phyloP scores from a whole-genome alignment of 2,888 invertebrate genomes.

The Thelaira solivaga region DNA sequence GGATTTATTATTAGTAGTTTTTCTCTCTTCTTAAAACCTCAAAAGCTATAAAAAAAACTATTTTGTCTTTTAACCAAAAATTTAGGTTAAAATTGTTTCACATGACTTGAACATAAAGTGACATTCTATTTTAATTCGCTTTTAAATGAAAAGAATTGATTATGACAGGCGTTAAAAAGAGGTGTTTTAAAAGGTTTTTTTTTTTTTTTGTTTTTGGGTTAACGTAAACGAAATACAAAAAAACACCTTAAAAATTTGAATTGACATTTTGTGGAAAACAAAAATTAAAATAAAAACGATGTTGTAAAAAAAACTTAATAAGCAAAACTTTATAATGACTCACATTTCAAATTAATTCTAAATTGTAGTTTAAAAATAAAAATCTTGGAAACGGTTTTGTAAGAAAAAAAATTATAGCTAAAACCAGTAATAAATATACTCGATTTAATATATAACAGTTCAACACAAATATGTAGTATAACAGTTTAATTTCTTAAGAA shows the following conservation, averaged over 20 bases:
- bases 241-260: not conserved
- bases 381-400: too few relatives aligned
- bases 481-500: too few relatives aligned
- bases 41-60: not conserved
- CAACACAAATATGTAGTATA: too few relatives aligned
- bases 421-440: too few relatives aligned
- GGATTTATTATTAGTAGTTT: constrained; percentile 37
- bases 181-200: constrained; percentile 57
- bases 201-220: not conserved
- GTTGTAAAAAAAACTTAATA: not conserved
- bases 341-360: not conserved
- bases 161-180: constrained; percentile 62
- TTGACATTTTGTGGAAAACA: constrained; percentile 33
- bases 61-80: constrained; percentile 33
- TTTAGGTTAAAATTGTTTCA: constrained; percentile 60
- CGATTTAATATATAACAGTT: too few relatives aligned
- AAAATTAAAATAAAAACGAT: not conserved
- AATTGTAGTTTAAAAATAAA: not conserved
- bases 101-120: constrained; percentile 58
- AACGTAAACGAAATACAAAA: not conserved
- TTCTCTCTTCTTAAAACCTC: not conserved
- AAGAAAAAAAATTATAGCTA: too few relatives aligned
- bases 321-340: too few relatives aligned
- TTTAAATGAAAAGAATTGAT: constrained; percentile 51
- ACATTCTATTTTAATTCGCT: constrained; percentile 54